Conservation (phyloP, 2,888 invertebrate species). For the Eudasyphora cyanicolor region DNA sequence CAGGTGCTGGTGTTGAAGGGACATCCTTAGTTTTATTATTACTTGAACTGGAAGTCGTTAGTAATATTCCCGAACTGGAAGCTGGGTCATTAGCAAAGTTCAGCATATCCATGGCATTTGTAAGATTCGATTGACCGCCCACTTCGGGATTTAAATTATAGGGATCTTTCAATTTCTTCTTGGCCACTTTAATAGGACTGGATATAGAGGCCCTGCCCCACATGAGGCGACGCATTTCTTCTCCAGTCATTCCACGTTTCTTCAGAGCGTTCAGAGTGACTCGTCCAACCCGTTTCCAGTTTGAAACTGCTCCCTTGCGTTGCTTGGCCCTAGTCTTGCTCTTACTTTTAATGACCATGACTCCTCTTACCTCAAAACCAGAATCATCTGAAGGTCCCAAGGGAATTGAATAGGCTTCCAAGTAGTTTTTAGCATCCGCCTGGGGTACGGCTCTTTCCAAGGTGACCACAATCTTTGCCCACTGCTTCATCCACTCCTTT, state of each 20-base stretch:
- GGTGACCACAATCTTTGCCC: conserved; percentile 99
- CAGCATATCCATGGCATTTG: conserved; percentile 90
- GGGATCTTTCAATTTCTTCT: conserved; percentile 81
- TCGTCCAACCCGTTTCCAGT: conserved; percentile 98
- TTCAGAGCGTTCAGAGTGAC: conserved; percentile 91
- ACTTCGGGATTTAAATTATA: conserved; percentile 74
- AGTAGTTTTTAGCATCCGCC: conserved; percentile 92
- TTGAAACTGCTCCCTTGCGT: conserved; percentile 95
- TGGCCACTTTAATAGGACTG: conserved; percentile 88
- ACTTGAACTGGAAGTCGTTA: conserved; percentile 53
- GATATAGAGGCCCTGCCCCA: conserved; percentile 95
- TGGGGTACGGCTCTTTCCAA: conserved; percentile 96
- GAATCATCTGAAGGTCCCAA: conserved; percentile 92
- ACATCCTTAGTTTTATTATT: conserved; percentile 12
- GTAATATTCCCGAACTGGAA: conserved; percentile 67
- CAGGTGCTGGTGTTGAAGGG: conserved; percentile 72
- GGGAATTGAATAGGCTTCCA: conserved; percentile 97
- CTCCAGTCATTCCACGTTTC: conserved; percentile 91
- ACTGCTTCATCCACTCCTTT: conserved; percentile 99
- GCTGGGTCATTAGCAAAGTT: conserved; percentile 87
- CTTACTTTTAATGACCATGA: conserved; percentile 99
- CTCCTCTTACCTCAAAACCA: conserved; percentile 92
- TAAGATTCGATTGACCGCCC: conserved; percentile 79
- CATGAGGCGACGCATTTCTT: conserved; percentile 92
- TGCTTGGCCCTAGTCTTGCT: conserved; percentile 97